A percentile compares a stretch with the other conserved stretches of the same genome.
phyloP scores from a whole-genome alignment of 2,888 invertebrate genomes.

The Fissipunctia ypsillon region DNA sequence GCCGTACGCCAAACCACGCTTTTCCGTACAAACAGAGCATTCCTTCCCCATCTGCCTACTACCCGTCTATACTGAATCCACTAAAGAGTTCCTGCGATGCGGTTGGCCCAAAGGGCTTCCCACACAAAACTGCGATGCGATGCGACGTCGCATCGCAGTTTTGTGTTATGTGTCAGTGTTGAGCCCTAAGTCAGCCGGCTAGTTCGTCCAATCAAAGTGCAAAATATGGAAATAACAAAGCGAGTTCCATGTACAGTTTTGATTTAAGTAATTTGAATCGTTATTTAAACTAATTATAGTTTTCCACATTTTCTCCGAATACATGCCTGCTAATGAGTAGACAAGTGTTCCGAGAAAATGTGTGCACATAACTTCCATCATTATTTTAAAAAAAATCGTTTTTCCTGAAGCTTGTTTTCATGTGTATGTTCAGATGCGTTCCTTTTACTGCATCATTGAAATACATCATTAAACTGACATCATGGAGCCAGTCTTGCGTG shows the following conservation, averaged over 20 bases:
- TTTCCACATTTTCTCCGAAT: not conserved
- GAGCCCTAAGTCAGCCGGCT: too few species aligned
- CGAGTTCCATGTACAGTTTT: not conserved
- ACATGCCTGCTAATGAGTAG: too few species aligned
- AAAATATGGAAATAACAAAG: not conserved
- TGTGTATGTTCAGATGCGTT: not conserved
- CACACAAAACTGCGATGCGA: too few species aligned
- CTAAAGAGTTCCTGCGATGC: not conserved
- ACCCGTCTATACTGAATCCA: not conserved
- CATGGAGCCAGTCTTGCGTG: not conserved
- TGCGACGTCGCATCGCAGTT: too few species aligned
- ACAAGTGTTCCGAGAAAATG: not conserved
- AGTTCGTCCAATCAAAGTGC: slow-evolving; percentile 4
- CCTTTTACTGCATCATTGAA: not conserved
- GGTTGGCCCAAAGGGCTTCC: slow-evolving; percentile 8
- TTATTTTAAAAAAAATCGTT: not conserved
- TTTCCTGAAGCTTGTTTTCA: not conserved
- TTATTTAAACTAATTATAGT: not conserved
- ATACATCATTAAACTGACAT: not conserved
- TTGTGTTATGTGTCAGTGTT: too few species aligned
- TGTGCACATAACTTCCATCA: not conserved
- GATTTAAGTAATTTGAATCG: not conserved
- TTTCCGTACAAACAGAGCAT: slow-evolving; percentile 25
- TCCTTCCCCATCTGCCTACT: not conserved
- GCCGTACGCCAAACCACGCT: slow-evolving; percentile 15